These are phyloP conservation scores for Patella caerulea DNA, from an alignment of 2,888 invertebrate species.

Conservation along the genomic window DNA sequence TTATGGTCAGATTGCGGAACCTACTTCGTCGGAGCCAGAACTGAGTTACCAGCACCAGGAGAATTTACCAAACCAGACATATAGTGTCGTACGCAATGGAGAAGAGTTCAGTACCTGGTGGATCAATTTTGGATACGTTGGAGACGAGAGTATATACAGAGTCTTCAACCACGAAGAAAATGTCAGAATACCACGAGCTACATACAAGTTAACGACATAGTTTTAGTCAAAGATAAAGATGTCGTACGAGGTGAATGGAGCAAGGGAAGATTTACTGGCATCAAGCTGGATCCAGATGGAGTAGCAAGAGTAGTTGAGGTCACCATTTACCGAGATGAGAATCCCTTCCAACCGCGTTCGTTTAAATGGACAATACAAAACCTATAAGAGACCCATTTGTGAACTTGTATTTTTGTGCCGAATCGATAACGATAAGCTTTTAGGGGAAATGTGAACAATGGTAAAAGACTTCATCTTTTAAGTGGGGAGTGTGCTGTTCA, in stretches of 20 bases:
- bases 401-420: slow-evolving; percentile 4
- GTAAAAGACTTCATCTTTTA: slow-evolving; percentile 4
- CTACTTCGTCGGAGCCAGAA: slow-evolving; percentile 18
- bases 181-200: neutral
- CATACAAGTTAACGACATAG: too few species aligned
- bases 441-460: neutral
- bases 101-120: neutral
- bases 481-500: slow-evolving; percentile 3
- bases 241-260: neutral
- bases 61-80: neutral
- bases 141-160: slow-evolving; percentile 3
- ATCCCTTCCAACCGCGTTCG: too few species aligned
- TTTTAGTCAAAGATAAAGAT: too few species aligned
- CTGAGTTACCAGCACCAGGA: neutral
- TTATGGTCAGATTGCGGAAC: slow-evolving; percentile 17
- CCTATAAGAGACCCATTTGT: neutral
- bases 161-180: neutral
- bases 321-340: neutral
- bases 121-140: neutral
- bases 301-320: neutral
- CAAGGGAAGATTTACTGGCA: neutral
- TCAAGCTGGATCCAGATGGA: neutral
- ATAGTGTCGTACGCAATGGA: neutral
- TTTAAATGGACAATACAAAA: neutral
- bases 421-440: neutral